Evolutionary conservation across 2,888 invertebrate species (phyloP), one percentile per base, ranked within the genome.

Genomic region (Drosophila anomelani): DNA sequence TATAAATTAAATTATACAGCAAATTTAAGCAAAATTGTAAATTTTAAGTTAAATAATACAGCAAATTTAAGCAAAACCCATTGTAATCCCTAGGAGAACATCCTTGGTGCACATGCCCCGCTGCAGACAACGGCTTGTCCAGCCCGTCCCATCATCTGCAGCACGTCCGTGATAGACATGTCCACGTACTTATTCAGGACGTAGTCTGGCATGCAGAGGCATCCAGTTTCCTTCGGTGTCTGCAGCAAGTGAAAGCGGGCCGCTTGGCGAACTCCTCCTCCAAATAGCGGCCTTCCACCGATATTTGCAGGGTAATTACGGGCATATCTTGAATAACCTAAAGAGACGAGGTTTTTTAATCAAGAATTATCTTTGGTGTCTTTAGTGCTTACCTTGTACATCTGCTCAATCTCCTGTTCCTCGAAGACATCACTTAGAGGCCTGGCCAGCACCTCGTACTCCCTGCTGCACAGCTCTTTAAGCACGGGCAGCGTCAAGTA

Each of bases 201-300:
- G 92, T 96, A 97, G 90, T 96, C 96, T 95, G 34, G 95, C 94
- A 86, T 95, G 95, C 46, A 96, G 92, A 10, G 93, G 92, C 17
- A 95, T 91, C 95, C 95, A 96, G 1, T 51, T 26, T 5, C 61
- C 29, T 12, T 92, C 85, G 20, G 93, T 92, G 38, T 44, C 72
- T 0, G 71, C 54, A 0, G 93, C 93, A 49, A 94, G 93, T 0
- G 78, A 76, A 2, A 94, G 62, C 4, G 77, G 59, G 20, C 20
- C 90, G 82, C 12, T 82, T 74, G 17, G 79, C 73, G 32, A 89
- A 88, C 38, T 78, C 70, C 13, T 90, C 60, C 3, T 91, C 86
- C 70, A 80, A 92, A 91, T 93, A 94, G 54, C 94, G 75, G 0
- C 95, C 95, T 53, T 94, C 94, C 9, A 96, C 90, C 12, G 91